These are phyloP conservation scores for Oryzias sinensis DNA, from an alignment of 2,797 vertebrate genomes.

Conservation along the genomic window DNA sequence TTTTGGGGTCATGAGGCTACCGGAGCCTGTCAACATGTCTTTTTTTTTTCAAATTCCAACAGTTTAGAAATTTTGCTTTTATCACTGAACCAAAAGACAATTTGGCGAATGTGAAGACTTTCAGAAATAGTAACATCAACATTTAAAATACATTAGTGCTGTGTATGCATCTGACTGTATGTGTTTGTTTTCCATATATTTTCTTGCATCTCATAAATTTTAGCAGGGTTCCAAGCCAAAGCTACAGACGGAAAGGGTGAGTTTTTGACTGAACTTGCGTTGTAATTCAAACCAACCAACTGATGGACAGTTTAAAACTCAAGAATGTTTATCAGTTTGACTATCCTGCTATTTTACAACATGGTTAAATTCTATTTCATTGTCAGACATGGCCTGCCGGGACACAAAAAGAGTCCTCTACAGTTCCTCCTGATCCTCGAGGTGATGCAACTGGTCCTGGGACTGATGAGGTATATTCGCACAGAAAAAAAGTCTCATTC, in stretches of 20 bases:
- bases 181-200: constrained; percentile 6
- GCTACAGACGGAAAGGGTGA: constrained; percentile 62
- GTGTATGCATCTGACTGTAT: no score
- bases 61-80: no score
- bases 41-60: no score
- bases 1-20: no score
- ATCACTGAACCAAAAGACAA: no score
- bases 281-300: neutral
- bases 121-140: no score
- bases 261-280: neutral
- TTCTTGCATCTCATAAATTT: constrained; percentile 19
- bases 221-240: constrained; percentile 62
- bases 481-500: neutral
- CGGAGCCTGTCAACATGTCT: no score
- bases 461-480: constrained; percentile 65
- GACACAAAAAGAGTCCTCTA: constrained; percentile 53
- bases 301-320: neutral
- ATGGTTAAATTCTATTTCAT: neutral
- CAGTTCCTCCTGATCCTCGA: constrained; percentile 67
- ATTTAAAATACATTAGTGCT: no score
- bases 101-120: no score
- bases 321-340: neutral
- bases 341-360: neutral
- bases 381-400: constrained; percentile 58
- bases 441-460: constrained; percentile 72